Evolutionary conservation across 2,113 vertebrate species (phyloP), one percentile per base, ranked within the genome.

Genomic region (Xiphophorus hellerii): DNA sequence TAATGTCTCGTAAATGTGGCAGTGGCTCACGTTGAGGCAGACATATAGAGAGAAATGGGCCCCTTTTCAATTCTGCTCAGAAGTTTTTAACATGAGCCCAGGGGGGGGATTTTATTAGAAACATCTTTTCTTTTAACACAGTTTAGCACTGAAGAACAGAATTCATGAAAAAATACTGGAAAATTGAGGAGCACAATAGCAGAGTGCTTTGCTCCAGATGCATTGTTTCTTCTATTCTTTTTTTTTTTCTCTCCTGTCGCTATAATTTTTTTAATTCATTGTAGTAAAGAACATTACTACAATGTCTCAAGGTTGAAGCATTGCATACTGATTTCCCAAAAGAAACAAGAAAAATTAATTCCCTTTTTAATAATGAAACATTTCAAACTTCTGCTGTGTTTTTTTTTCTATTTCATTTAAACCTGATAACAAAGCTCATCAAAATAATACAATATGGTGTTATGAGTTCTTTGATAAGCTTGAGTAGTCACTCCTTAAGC

Each of bases 1-100:
- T 85, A 87, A 87, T 84, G 88, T 86, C 73, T 75, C 51, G 35
- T 82, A 74, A 85, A 79, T 69, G 76, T 80, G 68, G 69, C 74
- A 58, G 37, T 31, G 51, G 71, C 62, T 73, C 37, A 37, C 42
- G 62, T 73, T 37, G 13, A 31, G 6, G 62, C 25, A 70, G 70
- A 63, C 62, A 27, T 39, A 30, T 73, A 66, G 42, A 62, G 62
- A 29, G 63, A 73, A 69, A 70, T 48, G 71, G 7, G 51, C 70
- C n/a, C 4, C 71, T 74, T 76, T 3, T 27, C 20, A 39, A 48
- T 20, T 14, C 11, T 73, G 62, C 22, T 27, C 11, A 68, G 42
- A 63, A 37, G 20, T 69, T 79, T 60, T 31, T 22, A 71, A 65
- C 44, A 62, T 20, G 12, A 31, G 30, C 20, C 65, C n/a, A 27